Conservation (phyloP, 2,113 vertebrate species). For the Campylomormyrus numenius region DNA sequence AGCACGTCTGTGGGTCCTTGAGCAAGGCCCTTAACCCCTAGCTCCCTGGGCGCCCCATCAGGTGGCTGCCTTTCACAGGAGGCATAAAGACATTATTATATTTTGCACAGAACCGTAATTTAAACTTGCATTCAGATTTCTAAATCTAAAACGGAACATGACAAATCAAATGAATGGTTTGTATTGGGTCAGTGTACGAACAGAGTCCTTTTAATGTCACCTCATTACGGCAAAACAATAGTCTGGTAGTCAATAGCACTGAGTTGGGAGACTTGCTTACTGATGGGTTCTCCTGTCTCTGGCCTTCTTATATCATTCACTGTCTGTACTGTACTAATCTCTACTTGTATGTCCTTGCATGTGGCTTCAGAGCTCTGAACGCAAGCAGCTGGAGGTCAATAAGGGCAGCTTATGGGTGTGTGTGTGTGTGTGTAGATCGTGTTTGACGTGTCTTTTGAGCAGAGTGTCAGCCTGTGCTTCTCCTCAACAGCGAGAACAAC, state of each 20-base stretch:
- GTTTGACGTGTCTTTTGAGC: not conserved
- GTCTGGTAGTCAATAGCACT: not conserved
- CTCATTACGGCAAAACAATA: not conserved
- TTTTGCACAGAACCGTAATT: too few species aligned
- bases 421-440: not conserved
- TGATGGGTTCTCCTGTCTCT: not conserved
- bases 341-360: not conserved
- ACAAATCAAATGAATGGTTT: not conserved
- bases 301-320: not conserved
- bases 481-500: constrained; percentile 76
- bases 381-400: not conserved
- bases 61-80: too few species aligned
- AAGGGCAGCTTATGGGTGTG: not conserved
- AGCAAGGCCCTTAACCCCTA: too few species aligned
- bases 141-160: not conserved
- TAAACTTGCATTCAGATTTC: too few species aligned
- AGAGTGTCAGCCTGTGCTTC: not conserved
- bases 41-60: too few species aligned
- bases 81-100: too few species aligned
- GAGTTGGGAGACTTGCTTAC: not conserved
- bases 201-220: not conserved
- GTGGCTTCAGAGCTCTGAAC: not conserved
- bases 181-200: not conserved
- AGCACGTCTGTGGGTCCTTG: too few species aligned
- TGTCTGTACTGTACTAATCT: not conserved